phyloP scores from a whole-genome alignment of 53 echinoderm and acorn worm genomes.

The Antedon mediterranea region DNA sequence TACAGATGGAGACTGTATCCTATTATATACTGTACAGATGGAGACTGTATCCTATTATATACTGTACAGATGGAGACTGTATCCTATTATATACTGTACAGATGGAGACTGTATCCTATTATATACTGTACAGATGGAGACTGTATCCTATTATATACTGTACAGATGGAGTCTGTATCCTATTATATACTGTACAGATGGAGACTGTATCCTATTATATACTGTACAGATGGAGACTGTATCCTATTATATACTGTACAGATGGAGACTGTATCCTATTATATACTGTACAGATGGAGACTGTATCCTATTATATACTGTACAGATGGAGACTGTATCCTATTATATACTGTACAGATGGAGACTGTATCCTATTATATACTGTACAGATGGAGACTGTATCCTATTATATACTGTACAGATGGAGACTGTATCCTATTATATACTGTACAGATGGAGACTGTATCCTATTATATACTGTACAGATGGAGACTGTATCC shows the following conservation, averaged over 20 bases:
- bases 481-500: background rate
- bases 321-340: background rate
- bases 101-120: background rate
- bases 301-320: no score
- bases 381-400: background rate
- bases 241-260: no score
- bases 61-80: background rate
- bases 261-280: background rate
- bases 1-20: background rate
- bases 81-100: no score
- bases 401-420: no score
- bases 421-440: background rate
- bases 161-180: background rate
- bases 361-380: no score
- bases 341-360: no score
- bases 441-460: background rate
- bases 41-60: no score
- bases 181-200: no score
- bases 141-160: no score
- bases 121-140: background rate
- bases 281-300: background rate
- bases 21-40: no score
- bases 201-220: no score
- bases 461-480: no score
- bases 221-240: background rate